Percentiles rank a stretch among this genome's conserved stretches.
Evolutionary conservation across 2,113 vertebrate species (phyloP).

Genomic region (Clarias magur): DNA sequence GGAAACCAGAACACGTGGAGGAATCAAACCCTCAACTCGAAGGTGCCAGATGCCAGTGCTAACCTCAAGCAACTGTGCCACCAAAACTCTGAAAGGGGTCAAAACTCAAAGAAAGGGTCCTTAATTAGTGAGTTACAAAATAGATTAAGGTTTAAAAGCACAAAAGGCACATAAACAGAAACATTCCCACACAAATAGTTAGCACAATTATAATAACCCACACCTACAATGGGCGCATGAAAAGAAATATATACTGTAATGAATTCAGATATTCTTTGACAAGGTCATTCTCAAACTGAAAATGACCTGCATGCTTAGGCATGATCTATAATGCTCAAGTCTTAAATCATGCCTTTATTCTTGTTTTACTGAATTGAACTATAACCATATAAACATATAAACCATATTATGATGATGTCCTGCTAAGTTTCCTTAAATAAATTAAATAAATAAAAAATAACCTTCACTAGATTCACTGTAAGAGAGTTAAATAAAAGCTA

Average conservation of each 20-base stretch:
- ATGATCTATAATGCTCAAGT: background rate
- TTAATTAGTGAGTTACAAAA: background rate
- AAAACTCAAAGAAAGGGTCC: background rate
- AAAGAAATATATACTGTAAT: background rate
- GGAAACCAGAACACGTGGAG: too few species aligned
- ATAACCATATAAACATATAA: background rate
- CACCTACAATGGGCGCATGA: background rate
- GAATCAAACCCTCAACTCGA: too few species aligned
- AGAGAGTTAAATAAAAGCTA: conserved; percentile 21
- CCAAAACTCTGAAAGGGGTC: background rate
- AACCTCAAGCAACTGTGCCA: too few species aligned
- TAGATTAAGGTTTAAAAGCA: background rate
- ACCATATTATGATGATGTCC: conserved; percentile 6
- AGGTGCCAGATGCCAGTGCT: too few species aligned
- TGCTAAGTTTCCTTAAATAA: background rate
- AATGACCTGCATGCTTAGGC: background rate
- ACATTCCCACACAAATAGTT: background rate
- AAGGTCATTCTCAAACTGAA: background rate
- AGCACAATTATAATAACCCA: background rate
- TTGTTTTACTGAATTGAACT: background rate
- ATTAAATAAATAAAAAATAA: background rate
- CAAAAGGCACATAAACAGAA: background rate
- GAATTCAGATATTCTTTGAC: too few species aligned
- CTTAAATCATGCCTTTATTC: background rate
- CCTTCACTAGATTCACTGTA: conserved; percentile 2